These are phyloP conservation scores for Machimus atricapillus DNA, from an alignment of 2,888 invertebrate species.

Conservation along the genomic window DNA sequence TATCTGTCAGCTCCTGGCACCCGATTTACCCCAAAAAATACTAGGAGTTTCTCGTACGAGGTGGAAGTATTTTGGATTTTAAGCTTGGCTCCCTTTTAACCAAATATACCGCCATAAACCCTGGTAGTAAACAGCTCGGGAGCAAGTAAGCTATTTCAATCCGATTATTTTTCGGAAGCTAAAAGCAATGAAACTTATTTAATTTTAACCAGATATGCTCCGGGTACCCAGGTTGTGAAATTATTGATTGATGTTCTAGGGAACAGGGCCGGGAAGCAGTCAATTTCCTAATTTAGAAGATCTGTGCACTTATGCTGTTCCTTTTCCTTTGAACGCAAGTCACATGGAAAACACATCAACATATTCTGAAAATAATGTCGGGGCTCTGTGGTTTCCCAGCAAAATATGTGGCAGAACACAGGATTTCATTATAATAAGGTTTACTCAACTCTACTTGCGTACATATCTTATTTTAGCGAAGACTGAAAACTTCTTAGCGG, in stretches of 20 bases:
- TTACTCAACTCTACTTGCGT: neutral
- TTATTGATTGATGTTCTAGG: neutral
- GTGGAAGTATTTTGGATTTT: neutral
- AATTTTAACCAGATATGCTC: neutral
- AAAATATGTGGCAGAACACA: neutral
- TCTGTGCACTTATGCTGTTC: neutral
- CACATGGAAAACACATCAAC: neutral
- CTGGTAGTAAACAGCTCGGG: neutral
- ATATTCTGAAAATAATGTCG: neutral
- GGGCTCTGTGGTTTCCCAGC: neutral
- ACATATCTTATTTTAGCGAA: neutral
- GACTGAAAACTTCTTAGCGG: too few species aligned
- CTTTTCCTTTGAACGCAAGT: neutral
- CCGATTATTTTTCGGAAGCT: neutral
- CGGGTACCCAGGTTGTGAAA: neutral
- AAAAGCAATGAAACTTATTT: neutral
- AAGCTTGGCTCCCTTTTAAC: neutral
- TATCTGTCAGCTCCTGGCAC: neutral
- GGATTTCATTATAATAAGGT: neutral
- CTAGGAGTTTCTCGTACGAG: neutral
- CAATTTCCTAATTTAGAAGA: neutral
- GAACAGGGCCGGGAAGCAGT: neutral
- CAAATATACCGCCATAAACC: constrained; percentile 7
- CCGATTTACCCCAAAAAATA: neutral
- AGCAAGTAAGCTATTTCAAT: constrained; percentile 13